Conservation (phyloP, 2,797 vertebrate genomes). For the Phrynocephalus vlangalii region DNA sequence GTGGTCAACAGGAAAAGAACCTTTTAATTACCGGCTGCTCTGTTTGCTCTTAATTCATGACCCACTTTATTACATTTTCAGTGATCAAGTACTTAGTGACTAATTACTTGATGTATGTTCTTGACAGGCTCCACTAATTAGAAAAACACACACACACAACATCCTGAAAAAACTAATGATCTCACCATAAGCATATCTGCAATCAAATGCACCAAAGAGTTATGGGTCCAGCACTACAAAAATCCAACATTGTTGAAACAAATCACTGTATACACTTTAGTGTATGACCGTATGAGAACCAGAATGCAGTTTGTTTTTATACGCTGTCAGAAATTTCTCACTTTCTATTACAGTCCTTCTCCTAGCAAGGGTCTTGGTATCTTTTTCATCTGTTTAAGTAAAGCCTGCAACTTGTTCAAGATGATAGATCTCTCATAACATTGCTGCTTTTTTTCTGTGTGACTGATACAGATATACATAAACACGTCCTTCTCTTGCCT, state of each 20-base stretch:
- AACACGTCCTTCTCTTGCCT: neutral
- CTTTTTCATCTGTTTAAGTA: neutral
- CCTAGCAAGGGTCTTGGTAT: neutral
- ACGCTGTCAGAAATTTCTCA: neutral
- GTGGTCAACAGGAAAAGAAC: slow-evolving; percentile 42
- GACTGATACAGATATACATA: neutral
- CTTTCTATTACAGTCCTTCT: neutral
- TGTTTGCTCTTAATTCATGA: slow-evolving; percentile 63
- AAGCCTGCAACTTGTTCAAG: neutral
- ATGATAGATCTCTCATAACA: neutral
- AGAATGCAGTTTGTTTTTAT: neutral
- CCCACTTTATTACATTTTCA: slow-evolving; percentile 46
- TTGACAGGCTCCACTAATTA: slow-evolving; percentile 54
- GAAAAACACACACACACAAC: slow-evolving; percentile 21
- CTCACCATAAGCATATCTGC: slow-evolving; percentile 44
- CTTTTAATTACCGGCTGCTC: slow-evolving; percentile 56
- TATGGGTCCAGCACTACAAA: neutral
- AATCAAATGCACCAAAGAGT: slow-evolving; percentile 52
- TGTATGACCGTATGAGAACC: neutral
- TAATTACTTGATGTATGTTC: slow-evolving; percentile 61
- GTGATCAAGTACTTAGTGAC: slow-evolving; percentile 47
- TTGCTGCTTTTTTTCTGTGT: neutral
- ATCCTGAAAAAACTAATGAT: slow-evolving; percentile 46
- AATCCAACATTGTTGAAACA: neutral
- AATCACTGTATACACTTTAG: neutral